A percentile compares a stretch with the other conserved stretches of the same genome.
Conservation (phyloP, 1,140 invertebrate species). For the Bombus fervidus region DNA sequence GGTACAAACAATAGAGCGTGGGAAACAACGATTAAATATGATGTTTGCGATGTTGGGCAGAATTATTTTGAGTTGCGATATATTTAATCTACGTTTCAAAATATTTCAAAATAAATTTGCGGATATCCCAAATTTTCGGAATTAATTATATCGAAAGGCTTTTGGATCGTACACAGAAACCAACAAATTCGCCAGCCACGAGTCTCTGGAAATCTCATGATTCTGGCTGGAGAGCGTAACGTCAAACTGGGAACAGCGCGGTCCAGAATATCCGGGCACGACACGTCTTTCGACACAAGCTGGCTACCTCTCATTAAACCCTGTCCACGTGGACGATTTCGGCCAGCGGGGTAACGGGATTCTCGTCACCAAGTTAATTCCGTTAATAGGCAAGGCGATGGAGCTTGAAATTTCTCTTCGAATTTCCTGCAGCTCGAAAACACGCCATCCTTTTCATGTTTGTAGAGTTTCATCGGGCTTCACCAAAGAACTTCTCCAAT, state of each 20-base stretch:
- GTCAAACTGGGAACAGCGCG: not conserved
- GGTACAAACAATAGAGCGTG: no score
- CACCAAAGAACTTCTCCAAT: not conserved
- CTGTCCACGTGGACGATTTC: slow-evolving; percentile 7
- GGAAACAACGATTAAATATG: no score
- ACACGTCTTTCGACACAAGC: slow-evolving; percentile 25
- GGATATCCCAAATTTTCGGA: not conserved
- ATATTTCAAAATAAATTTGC: no score
- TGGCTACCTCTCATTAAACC: slow-evolving; percentile 33
- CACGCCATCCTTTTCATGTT: not conserved
- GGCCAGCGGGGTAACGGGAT: not conserved
- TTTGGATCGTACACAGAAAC: not conserved
- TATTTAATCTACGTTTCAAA: no score
- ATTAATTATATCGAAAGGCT: not conserved
- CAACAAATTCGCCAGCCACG: not conserved
- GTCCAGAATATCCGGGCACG: not conserved
- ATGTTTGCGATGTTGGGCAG: no score
- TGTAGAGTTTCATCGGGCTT: not conserved
- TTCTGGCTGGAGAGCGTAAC: not conserved
- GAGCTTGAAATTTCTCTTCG: not conserved
- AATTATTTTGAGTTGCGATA: no score
- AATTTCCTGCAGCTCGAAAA: not conserved
- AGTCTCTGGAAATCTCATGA: not conserved
- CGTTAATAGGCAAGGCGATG: slow-evolving; percentile 28
- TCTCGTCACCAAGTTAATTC: slow-evolving; percentile 6